Evolutionary conservation across 2,113 vertebrate genomes (phyloP), one percentile per base, ranked within the genome.

Genomic region (Lepidothrix coronata): DNA sequence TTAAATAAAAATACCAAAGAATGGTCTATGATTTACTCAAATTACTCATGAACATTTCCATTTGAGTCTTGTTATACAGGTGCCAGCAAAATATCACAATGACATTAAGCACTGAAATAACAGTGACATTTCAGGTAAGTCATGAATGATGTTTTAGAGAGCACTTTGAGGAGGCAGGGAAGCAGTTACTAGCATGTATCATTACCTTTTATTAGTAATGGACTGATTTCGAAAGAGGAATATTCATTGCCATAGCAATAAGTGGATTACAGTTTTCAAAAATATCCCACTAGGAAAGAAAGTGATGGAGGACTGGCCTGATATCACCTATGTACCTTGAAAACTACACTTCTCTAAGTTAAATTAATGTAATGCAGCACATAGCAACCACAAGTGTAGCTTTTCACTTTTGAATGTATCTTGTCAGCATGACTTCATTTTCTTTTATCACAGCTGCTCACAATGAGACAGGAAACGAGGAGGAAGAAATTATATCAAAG

Each of bases 211-310:
- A 48, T 86, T 95, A 95, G 78, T 89, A 80, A 84, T 59, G 67
- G 39, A 24, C 30, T 33, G 12, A 4, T 92, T 93, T 35, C 28
- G 59, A 87, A 97, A 67, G 79, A 88, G 43, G 43, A 91, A 86
- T 92, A 96, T 63, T 89, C 94, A 95, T 95, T 91, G 73, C 91
- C 80, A 87, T 88, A 77, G 67, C 75, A 91, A 88, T 88, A 85
- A 85, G 48, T 48, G 33, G 59, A 88, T 72, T 39, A 44, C 39
- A 48, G 41, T 87, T 95, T 95, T 89, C 72, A 75, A 52, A 95
- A 92, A 20, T 52, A 84, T 23, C 80, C 70, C 39, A 8, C 68
- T 82, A 48, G 57, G 48, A 87, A 84, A 74, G 72, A 71, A 88
- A 55, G 46, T 91, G 71, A 71, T 9, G 14, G 39, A 46, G 58